phyloP scores from a whole-genome alignment of 2,888 invertebrate species.

The Chrysomela aeneicollis region DNA sequence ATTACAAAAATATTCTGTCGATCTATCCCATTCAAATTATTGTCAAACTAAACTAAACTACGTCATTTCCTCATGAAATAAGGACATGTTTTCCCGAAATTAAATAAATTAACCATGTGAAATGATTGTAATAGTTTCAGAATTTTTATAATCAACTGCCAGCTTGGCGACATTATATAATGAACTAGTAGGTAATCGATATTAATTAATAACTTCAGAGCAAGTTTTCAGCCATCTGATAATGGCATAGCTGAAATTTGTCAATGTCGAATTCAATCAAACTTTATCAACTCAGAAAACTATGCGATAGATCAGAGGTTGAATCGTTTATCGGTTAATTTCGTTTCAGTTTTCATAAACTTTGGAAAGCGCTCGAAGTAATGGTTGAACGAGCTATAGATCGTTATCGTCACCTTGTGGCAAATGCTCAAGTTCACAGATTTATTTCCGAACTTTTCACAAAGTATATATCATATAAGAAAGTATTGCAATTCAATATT shows the following conservation, averaged over 20 bases:
- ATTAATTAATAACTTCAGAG: not conserved
- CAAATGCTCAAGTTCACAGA: conserved; percentile 45
- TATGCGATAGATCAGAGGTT: conserved; percentile 18
- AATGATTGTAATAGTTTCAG: too few species aligned
- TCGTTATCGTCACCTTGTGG: conserved; percentile 55
- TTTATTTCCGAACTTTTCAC: conserved; percentile 52
- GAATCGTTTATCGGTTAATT: conserved; percentile 25
- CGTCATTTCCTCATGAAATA: too few species aligned
- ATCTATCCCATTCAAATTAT: too few species aligned
- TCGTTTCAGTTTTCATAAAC: conserved; percentile 30
- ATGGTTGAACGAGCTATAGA: conserved; percentile 43
- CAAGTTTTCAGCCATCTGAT: not conserved
- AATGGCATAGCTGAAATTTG: conserved; percentile 17
- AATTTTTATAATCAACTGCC: too few species aligned
- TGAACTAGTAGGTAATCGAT: not conserved
- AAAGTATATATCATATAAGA: conserved; percentile 47
- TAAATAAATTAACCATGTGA: too few species aligned
- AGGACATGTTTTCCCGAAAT: too few species aligned
- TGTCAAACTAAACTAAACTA: too few species aligned
- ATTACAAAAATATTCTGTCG: too few species aligned
- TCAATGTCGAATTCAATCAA: conserved; percentile 14
- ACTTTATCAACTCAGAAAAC: conserved; percentile 7
- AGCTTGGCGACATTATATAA: too few species aligned
- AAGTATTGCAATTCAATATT: conserved; percentile 37
- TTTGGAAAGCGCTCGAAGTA: conserved; percentile 31